phyloP scores from a whole-genome alignment of 1,140 invertebrate species.

The Panagrolaimus sp. region DNA sequence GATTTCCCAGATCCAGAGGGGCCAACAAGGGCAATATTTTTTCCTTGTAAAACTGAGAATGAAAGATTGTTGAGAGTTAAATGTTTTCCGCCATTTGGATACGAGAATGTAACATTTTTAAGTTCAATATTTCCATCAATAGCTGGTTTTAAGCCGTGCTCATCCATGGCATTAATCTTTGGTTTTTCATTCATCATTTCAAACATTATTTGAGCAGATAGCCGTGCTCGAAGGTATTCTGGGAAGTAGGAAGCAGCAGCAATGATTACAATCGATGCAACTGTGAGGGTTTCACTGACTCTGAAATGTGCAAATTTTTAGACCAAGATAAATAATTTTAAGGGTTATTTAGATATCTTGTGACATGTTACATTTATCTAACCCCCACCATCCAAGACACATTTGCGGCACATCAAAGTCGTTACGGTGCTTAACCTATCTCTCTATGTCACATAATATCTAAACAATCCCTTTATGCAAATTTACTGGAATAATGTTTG shows the following conservation, averaged over 20 bases:
- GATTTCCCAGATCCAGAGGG: slow-evolving; percentile 81
- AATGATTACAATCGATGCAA: slow-evolving; percentile 50
- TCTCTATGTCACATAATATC: too few species aligned
- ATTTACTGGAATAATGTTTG: slow-evolving; percentile 22
- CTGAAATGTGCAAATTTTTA: too few species aligned
- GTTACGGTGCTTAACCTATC: too few species aligned
- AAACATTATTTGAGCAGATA: slow-evolving; percentile 55
- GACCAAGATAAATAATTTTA: too few species aligned
- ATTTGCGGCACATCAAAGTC: too few species aligned
- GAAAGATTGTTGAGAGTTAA: slow-evolving; percentile 33
- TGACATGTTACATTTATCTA: too few species aligned
- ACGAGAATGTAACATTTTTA: slow-evolving; percentile 20
- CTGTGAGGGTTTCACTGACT: slow-evolving; percentile 49
- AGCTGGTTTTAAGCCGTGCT: slow-evolving; percentile 17
- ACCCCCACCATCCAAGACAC: too few species aligned
- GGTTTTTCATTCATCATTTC: slow-evolving; percentile 54
- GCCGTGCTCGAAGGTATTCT: slow-evolving; percentile 59
- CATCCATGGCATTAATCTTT: slow-evolving; percentile 55
- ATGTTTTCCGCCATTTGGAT: slow-evolving; percentile 20
- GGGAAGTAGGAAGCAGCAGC: slow-evolving; percentile 59
- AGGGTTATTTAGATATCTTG: too few species aligned
- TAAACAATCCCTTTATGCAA: too few species aligned
- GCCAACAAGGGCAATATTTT: slow-evolving; percentile 77
- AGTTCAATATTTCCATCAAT: slow-evolving; percentile 19
- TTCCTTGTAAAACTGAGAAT: slow-evolving; percentile 65